Conservation (phyloP, 2,113 vertebrate species). For the Octodon degus region DNA sequence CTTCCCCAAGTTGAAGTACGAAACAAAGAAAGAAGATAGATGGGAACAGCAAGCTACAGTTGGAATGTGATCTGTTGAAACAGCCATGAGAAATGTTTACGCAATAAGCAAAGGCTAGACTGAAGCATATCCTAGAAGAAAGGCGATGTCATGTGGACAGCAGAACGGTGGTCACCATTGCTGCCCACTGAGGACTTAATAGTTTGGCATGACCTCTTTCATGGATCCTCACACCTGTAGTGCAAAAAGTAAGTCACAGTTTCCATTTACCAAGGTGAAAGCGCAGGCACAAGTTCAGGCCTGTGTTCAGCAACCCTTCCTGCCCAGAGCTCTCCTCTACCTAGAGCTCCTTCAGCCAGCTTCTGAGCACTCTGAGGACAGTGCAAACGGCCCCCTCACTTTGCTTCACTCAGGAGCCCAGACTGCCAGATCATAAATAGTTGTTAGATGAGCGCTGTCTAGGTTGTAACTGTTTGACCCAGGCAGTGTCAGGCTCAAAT, state of each 20-base stretch:
- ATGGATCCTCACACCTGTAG: neutral
- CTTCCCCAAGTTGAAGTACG: neutral
- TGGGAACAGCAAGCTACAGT: no score
- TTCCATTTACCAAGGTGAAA: neutral
- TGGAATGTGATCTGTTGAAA: neutral
- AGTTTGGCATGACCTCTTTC: neutral
- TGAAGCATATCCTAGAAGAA: neutral
- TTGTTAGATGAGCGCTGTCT: slow-evolving; percentile 75
- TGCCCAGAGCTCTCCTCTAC: neutral
- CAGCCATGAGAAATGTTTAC: neutral
- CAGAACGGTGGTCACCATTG: rapidly evolving
- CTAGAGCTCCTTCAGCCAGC: rapidly evolving
- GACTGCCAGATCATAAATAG: slow-evolving; percentile 75
- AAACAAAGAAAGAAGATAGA: neutral
- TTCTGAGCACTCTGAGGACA: neutral
- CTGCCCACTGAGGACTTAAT: rapidly evolving
- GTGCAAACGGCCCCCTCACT: neutral
- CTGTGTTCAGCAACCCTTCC: rapidly evolving
- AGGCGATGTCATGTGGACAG: neutral
- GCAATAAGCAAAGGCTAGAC: neutral
- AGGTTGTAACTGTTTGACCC: slow-evolving; percentile 68
- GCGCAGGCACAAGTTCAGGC: rapidly evolving
- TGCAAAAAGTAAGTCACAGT: rapidly evolving
- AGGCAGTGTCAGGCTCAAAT: slow-evolving; percentile 56
- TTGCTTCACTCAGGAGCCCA: neutral